A percentile compares a stretch with the other conserved stretches of the same genome.
These are phyloP conservation scores for Cyanistes caeruleus DNA, from an alignment of 2,113 vertebrate species.

Conservation along the genomic window DNA sequence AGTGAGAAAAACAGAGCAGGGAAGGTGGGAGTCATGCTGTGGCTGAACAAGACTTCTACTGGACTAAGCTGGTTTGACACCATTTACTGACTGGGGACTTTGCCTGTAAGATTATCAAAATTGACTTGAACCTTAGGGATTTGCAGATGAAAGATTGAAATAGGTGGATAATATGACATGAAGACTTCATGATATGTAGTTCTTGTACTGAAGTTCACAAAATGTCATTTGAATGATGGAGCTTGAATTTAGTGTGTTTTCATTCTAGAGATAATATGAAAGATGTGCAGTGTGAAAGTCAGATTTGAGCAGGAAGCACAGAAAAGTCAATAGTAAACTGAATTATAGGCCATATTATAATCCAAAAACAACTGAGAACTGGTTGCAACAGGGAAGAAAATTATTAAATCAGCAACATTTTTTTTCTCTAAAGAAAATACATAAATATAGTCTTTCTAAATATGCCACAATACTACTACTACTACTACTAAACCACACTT, in stretches of 20 bases:
- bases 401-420: neutral
- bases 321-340: neutral
- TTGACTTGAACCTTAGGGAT: neutral
- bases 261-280: neutral
- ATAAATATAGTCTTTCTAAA: neutral
- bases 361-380: neutral
- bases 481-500: neutral
- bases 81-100: neutral
- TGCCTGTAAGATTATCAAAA: neutral
- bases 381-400: neutral
- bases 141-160: neutral
- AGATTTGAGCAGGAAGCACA: neutral
- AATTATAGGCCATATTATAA: neutral
- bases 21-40: neutral
- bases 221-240: neutral
- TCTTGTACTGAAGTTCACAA: neutral
- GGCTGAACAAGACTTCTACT: neutral
- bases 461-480: neutral
- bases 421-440: neutral
- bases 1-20: neutral
- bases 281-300: neutral
- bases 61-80: neutral
- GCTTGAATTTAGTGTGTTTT: neutral
- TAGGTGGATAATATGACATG: neutral
- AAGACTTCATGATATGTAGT: rapidly evolving